Evolutionary conservation across 2,113 vertebrate species (phyloP), one percentile per base, ranked within the genome.

Genomic region (Rhea americana): DNA sequence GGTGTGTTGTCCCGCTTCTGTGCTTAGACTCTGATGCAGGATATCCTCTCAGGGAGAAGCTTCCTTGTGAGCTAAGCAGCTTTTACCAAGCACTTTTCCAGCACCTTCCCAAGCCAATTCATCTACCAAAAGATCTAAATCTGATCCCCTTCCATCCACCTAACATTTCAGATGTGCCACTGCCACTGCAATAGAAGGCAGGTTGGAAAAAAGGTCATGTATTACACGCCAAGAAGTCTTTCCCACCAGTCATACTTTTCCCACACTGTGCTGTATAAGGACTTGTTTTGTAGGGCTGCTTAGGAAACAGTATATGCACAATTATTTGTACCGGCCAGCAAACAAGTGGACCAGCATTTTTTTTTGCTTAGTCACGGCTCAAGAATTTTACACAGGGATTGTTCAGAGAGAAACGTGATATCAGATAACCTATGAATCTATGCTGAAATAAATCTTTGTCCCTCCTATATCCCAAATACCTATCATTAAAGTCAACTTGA

Each of bases 381-480:
- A 26, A 47, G 16, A 68, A 56, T 3, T 72, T 58, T 72, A 26
- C 18, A 32, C 16, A 48, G 18, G 41, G 26, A 13, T 22, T 19
- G 7, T 3, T 71, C 70, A 41, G 32, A 10, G 25, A 8, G 15
- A 59, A 37, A 32, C 2, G 32, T 9, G 13, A 66, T 26, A 5
- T 66, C 26, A 22, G n/a, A 21, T 17, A 41, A 78, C 2, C 12
- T 1, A 0, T 22, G 10, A 41, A 78, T 3, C 12, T 1, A 0
- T 22, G 10, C 16, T 80, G 51, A n/a, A 25, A 26, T 14, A 59
- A 37, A 16, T 4, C 18, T 3, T 18, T 21, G 11, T 75, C 37
- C 18, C 13, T 50, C 26, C 18, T 2, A 15, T 21, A 37, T 47
- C 25, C 17, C 32, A 30, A 47, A 1, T 10, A 41, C 21, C 26